Evolutionary conservation across 2,797 vertebrate genomes (phyloP), one percentile per base, ranked within the genome.

Genomic region (Mormyrus hasselquistii): DNA sequence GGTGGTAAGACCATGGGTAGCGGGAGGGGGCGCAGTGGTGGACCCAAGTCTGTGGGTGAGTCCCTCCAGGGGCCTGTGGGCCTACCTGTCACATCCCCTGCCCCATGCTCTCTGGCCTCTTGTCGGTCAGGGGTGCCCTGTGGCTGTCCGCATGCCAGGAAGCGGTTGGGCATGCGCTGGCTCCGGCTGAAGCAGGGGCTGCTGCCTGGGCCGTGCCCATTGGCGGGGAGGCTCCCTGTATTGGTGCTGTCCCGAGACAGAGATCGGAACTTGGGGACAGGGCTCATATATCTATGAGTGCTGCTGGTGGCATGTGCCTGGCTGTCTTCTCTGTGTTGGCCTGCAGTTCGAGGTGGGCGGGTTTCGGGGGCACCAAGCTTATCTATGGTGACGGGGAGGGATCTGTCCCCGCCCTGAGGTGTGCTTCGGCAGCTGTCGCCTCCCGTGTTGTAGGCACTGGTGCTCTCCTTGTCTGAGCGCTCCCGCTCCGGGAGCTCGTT

Each of bases 381-480:
- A 73, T 94, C 94, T 0, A 93, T 92, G 9, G 94, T 94, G 57
- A 88, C 92, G 2, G 95, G 94, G 0, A 94, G 94, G 87, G 93
- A 90, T 89, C 94, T 95, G 86, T 97, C 97, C 0, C 92, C 93
- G 53, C 96, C 93, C 90, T 97, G 93, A 0, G 97, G 97, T 0
- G 97, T 98, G 94, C 97, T 98, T 89, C 97, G 95, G 93, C 97
- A 98, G 89, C 98, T 99, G 90, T 98, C 98, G 89, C 98, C 98
- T 0, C 97, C 98, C 0, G 97, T 98, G 95, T 99, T 98, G 95
- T 99, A 99, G 93, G 98, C 98, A 91, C 98, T 99, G 90, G 96
- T 98, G 91, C 96, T 98, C 94, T 98, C 97, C 89, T 97, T 97
- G 89, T 98, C 97, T 0, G 97, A 97, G 89, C 97, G 96, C 90